These are phyloP conservation scores for Endomychus coccineus DNA, from an alignment of 2,888 invertebrate species.

Conservation along the genomic window DNA sequence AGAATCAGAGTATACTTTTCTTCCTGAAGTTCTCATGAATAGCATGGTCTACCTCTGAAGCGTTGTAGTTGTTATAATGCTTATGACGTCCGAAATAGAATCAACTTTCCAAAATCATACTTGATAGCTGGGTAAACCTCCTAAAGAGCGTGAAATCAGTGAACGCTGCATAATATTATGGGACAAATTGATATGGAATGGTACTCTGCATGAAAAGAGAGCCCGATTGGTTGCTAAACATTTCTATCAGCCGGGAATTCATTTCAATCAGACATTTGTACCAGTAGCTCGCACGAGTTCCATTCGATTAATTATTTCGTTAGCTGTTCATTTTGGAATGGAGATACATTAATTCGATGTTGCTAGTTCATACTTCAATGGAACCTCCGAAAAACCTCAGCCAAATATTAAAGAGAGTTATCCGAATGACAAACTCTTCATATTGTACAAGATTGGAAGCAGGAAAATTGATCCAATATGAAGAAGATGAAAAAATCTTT, in stretches of 20 bases:
- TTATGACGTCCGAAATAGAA: slow-evolving; percentile 18
- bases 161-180: slow-evolving; percentile 21
- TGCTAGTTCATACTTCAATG: slow-evolving; percentile 21
- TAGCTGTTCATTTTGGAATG: slow-evolving; percentile 20
- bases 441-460: no score
- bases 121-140: slow-evolving; percentile 22
- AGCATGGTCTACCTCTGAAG: slow-evolving; percentile 13
- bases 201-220: slow-evolving; percentile 21
- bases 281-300: slow-evolving; percentile 26
- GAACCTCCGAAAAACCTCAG: slow-evolving; percentile 13
- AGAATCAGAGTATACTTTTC: slow-evolving; percentile 3
- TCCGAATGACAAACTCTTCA: no score
- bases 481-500: slow-evolving; percentile 19
- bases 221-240: slow-evolving; percentile 29
- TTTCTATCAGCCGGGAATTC: slow-evolving; percentile 24
- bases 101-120: slow-evolving; percentile 21
- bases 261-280: slow-evolving; percentile 28
- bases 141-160: slow-evolving; percentile 17
- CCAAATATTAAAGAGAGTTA: no score
- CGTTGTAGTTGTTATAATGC: slow-evolving; percentile 20
- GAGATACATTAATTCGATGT: no score
- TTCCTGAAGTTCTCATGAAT: slow-evolving; percentile 15
- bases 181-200: slow-evolving; percentile 23
- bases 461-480: slow-evolving; percentile 10
- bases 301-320: slow-evolving; percentile 23